phyloP scores from a whole-genome alignment of 2,113 vertebrate genomes.

The Erythrolamprus reginae region DNA sequence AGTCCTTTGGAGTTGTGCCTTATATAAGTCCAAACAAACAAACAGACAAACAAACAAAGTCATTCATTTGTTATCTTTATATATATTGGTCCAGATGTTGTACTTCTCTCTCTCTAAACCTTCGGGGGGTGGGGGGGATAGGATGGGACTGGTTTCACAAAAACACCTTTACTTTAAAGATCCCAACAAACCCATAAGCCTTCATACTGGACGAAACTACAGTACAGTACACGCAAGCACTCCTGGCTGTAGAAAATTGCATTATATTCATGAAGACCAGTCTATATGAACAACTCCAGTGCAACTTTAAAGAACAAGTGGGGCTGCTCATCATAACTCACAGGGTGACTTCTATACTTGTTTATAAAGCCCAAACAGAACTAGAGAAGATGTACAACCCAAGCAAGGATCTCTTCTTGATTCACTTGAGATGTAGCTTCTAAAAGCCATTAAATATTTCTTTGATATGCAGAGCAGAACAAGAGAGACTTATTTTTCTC shows the following conservation, averaged over 20 bases:
- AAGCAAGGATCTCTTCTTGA: neutral
- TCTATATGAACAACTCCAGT: neutral
- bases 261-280: neutral
- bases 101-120: too few relatives aligned
- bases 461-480: neutral
- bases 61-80: neutral
- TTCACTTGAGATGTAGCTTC: neutral
- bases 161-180: neutral
- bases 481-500: neutral
- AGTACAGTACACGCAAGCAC: neutral
- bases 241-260: neutral
- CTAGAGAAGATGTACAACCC: neutral
- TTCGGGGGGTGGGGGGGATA: too few relatives aligned
- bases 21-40: too few relatives aligned
- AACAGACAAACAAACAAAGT: too few relatives aligned
- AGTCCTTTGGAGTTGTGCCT: too few relatives aligned
- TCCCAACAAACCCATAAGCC: neutral
- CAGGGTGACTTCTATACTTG: neutral
- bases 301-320: neutral
- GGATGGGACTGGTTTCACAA: too few relatives aligned
- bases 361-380: neutral
- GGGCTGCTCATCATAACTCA: neutral
- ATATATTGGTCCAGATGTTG: neutral
- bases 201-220: neutral
- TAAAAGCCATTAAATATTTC: neutral